These are phyloP conservation scores for Drosophila anceps DNA, from an alignment of 2,888 invertebrate genomes.

Conservation along the genomic window DNA sequence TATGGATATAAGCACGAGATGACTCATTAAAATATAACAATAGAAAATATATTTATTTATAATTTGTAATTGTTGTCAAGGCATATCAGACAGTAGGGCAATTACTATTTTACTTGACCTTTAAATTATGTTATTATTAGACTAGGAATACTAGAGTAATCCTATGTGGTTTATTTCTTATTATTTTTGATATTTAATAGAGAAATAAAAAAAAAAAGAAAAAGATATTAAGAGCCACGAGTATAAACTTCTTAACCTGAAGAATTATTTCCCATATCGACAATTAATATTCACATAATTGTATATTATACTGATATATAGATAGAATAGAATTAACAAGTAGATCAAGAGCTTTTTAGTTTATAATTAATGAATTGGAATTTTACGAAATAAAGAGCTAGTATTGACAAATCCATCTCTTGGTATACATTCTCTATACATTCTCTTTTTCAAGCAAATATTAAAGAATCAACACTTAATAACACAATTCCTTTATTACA, in stretches of 20 bases:
- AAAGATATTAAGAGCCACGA: too few species aligned
- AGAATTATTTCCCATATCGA: background rate
- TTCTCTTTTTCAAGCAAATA: background rate
- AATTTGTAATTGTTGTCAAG: background rate
- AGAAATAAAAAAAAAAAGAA: too few species aligned
- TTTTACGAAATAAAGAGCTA: too few species aligned
- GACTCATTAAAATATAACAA: background rate
- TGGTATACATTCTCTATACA: background rate
- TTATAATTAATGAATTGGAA: background rate
- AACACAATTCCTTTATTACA: slow-evolving; percentile 12
- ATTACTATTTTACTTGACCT: background rate
- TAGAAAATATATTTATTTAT: background rate
- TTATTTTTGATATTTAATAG: too few species aligned
- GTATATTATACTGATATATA: too few species aligned
- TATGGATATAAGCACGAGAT: background rate
- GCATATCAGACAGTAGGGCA: background rate
- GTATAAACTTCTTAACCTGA: too few species aligned
- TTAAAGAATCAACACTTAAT: background rate
- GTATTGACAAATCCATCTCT: background rate
- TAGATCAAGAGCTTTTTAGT: background rate
- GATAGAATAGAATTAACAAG: background rate
- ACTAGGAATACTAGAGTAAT: too few species aligned
- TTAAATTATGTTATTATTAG: too few species aligned
- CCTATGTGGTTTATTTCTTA: too few species aligned
- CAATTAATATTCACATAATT: background rate